Base-by-base conservation (phyloP, 2,797 vertebrate genomes). In the Halcyon chelicuti region DNA sequence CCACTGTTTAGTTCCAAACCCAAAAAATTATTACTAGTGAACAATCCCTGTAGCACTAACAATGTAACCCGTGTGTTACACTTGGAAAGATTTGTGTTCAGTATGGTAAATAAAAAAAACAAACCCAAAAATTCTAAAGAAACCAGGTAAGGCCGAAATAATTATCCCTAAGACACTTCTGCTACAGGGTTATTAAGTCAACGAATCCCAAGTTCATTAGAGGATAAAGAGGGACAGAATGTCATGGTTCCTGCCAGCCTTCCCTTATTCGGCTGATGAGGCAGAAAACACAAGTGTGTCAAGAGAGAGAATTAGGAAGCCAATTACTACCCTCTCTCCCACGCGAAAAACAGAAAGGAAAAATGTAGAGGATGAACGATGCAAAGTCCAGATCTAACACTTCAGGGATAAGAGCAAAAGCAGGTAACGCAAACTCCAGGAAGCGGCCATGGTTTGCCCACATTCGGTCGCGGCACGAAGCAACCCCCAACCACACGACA, bases 371-470 rank as follows among this genome's bases (percentile, higher is more conserved):
- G 2, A 57, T 4, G 26, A 52, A 5, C 28, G 12, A 3, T 1
- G 6, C 57, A 28, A 42, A 52, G 52, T 2, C 18, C 5, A 31
- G 17, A 4, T 12, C 4, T 29, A 28, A 40, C 6, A 22, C 8
- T 4, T 9, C 14, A 10, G 20, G 5, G 10, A 1, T 1, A 21
- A 47, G 9, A 19, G 14, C 15, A 17, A 9, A 42, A 16, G 55
- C 33, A 49, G 35, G 3, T 10, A 19, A 3, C 0, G 4, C 49
- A 14, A 62, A 29, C 18, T 8, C 22, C 2, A 10, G 2, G 33
- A 17, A 46, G 42, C 1, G 5, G 16, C 2, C 40, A 21, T 3
- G 28, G 0, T 1, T 0, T 2, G 47, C 68, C 9, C 29, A 9
- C 25, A 1, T 7, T 19, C 40, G 12, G 42, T 0, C 1, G 9